Base-by-base conservation (phyloP, 1,140 invertebrate species). In the Apolygus lucorum region DNA sequence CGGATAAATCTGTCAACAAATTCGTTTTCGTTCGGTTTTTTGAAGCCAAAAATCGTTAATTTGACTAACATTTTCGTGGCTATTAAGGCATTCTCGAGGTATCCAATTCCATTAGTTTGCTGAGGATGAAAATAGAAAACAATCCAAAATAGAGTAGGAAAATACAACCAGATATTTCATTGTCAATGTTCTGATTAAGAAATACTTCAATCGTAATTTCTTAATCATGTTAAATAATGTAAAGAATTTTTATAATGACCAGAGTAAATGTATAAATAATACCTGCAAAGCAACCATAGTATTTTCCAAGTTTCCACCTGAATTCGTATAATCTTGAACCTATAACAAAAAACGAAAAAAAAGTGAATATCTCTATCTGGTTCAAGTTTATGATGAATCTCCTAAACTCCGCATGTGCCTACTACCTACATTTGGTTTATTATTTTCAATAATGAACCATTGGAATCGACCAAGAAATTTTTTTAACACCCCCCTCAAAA, bases 51-150 rank as follows among this genome's bases (percentile, higher is more conserved):
- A 8, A 91, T 84, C 0, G 89, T 85, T 29, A 96, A 80, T 77
- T 94, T 93, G 71, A 91, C 83, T 59, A 97, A 77, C 73, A 95
- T 90, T 78, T 89, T 87, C 52, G 95, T 80, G 52, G 87, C 81
- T 0, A 93, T 79, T 2, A 91, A 80, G 8, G 90, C 90, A 73
- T 90, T 90, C 74, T 93, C 90, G 74, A 95, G 76, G 13, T 77
- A 70, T 24, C 68, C 64, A 83, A 73, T 70, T 84, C 79, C 0
- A 80, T 59, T 59, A 17, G 64, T 66, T 66, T 66, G 27, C 28
- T 66, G 78, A 2, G 80, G 79, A 1, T 79, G 81, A 63, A 83
- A 82, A 70, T 85, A 83, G 72, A 83, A 82, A 63, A 63, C 21
- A 25, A 63, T 63, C 72, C 67, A 14, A 74, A 29, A 66, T 71